These are phyloP conservation scores for Eugnorisma glareosa DNA, from an alignment of 2,888 invertebrate genomes.

Conservation along the genomic window DNA sequence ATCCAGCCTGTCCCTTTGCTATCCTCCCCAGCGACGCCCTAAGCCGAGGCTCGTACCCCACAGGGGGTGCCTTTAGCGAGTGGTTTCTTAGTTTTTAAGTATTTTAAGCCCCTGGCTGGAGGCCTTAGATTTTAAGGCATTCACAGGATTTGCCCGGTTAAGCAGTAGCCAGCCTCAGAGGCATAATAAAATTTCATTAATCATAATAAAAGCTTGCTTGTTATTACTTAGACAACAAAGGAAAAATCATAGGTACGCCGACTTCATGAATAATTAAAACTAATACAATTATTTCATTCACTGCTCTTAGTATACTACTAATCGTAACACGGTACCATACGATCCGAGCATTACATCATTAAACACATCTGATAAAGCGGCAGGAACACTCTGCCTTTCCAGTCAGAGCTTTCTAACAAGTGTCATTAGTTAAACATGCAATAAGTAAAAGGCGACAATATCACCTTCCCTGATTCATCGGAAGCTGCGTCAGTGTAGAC, in stretches of 20 bases:
- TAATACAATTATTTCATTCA: background rate
- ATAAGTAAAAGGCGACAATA: constrained; percentile 58
- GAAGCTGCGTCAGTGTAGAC: constrained; percentile 58
- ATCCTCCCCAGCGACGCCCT: too few relatives aligned
- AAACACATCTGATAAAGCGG: constrained; percentile 27
- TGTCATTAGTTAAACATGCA: constrained; percentile 62
- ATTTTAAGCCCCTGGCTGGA: too few relatives aligned
- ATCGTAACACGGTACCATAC: background rate
- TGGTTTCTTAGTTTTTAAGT: too few relatives aligned
- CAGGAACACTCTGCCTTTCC: constrained; percentile 37
- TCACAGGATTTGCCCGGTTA: too few relatives aligned
- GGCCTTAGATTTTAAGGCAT: too few relatives aligned
- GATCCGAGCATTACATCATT: constrained; percentile 30
- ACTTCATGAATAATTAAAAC: background rate
- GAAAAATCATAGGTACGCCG: background rate
- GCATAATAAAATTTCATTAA: too few relatives aligned
- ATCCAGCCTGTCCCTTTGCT: too few relatives aligned
- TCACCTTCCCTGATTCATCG: constrained; percentile 58
- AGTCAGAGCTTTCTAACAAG: constrained; percentile 48
- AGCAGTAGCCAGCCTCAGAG: too few relatives aligned
- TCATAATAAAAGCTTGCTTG: too few relatives aligned
- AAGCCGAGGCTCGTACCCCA: too few relatives aligned
- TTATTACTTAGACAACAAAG: too few relatives aligned
- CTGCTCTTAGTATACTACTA: background rate
- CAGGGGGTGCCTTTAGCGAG: too few relatives aligned